phyloP scores from a whole-genome alignment of 2,888 invertebrate genomes.

The Lasioglossum oenotherae region DNA sequence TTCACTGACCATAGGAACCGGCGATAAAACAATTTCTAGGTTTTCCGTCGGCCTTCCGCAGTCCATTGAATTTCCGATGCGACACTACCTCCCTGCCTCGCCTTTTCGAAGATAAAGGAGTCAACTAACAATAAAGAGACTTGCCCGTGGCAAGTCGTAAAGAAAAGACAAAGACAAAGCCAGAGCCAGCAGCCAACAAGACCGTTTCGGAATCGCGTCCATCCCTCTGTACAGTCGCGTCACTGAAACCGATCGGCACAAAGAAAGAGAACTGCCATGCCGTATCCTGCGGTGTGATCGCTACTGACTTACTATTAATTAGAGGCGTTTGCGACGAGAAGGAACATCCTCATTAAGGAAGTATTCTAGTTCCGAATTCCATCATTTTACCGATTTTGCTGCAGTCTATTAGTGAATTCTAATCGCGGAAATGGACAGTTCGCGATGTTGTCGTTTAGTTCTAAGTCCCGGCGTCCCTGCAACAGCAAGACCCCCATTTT shows the following conservation, averaged over 20 bases:
- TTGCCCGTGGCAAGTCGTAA: conserved; percentile 4
- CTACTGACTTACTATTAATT: background rate
- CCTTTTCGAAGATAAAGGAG: conserved; percentile 5
- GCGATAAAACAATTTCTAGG: conserved; percentile 6
- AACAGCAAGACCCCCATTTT: background rate
- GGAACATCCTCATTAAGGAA: background rate
- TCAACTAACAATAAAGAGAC: conserved; percentile 7
- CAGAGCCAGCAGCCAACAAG: background rate
- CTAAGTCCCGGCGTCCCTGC: background rate
- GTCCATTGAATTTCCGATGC: conserved; percentile 4
- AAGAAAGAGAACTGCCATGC: background rate
- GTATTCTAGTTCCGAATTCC: background rate
- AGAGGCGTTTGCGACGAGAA: background rate
- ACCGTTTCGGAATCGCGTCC: background rate
- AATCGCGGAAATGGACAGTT: background rate
- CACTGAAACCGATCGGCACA: background rate
- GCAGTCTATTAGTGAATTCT: too few relatives aligned
- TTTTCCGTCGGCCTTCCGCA: conserved; percentile 1
- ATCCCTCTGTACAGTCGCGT: background rate
- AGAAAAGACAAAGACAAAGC: background rate
- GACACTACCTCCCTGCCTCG: background rate
- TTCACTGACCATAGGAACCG: background rate
- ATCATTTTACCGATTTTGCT: background rate
- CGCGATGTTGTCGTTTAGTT: background rate
- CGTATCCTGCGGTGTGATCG: background rate